phyloP scores from a whole-genome alignment of 2,113 vertebrate genomes.

The Gobius niger region DNA sequence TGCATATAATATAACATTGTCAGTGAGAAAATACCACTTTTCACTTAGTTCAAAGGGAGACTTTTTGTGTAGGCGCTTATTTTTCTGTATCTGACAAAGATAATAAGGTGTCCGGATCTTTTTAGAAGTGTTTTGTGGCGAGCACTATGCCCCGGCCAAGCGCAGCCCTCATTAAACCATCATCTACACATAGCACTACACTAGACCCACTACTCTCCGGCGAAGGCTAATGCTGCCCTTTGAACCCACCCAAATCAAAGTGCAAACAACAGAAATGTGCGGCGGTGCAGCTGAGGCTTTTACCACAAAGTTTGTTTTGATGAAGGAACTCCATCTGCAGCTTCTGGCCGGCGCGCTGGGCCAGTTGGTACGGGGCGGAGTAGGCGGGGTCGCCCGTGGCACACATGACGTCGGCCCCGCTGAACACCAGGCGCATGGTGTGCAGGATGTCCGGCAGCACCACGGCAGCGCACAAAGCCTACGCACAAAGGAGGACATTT shows the following conservation, averaged over 20 bases:
- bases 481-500: slow-evolving; percentile 2
- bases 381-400: slow-evolving; percentile 85
- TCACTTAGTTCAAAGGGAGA: slow-evolving; percentile 38
- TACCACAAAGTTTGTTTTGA: slow-evolving; percentile 94
- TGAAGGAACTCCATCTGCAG: slow-evolving; percentile 97
- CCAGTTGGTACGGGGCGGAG: slow-evolving; percentile 91
- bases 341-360: slow-evolving; percentile 88
- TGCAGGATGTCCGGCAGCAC: slow-evolving; percentile 83
- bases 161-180: not conserved
- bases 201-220: not conserved
- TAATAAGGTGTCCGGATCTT: slow-evolving; percentile 15
- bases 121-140: not conserved
- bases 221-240: not conserved
- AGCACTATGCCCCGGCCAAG: not conserved
- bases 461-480: slow-evolving; percentile 90
- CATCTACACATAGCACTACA: not conserved
- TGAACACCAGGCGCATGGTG: slow-evolving; percentile 90
- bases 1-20: slow-evolving; percentile 16
- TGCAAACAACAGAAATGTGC: not conserved
- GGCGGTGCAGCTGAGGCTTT: not conserved
- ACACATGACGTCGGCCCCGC: slow-evolving; percentile 93
- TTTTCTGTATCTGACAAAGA: slow-evolving; percentile 9
- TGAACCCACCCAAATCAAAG: not conserved
- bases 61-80: not conserved
- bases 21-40: slow-evolving; percentile 31